A percentile compares a stretch with the other conserved stretches of the same genome.
Conservation (phyloP, 2,797 vertebrate genomes). For the Orientallactaga sibirica region DNA sequence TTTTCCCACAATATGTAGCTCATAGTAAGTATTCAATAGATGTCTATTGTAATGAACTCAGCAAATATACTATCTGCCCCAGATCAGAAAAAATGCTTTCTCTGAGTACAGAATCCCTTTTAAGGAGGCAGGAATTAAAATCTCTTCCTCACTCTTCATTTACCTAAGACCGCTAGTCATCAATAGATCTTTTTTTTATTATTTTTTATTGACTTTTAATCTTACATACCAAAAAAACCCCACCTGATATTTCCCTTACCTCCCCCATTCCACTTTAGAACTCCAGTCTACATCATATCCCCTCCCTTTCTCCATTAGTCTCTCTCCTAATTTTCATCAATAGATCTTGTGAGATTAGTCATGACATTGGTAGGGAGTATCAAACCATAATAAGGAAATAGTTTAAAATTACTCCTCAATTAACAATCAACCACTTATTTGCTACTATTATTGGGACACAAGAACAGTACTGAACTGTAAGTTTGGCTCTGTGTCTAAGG, state of each 20-base stretch:
- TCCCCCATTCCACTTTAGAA: too few species aligned
- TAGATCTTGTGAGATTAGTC: background rate
- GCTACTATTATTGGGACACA: background rate
- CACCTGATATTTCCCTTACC: too few species aligned
- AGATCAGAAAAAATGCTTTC: background rate
- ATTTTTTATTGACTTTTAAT: too few species aligned
- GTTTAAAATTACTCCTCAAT: slow-evolving; percentile 39
- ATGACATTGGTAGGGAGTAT: background rate
- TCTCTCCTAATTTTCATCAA: too few species aligned
- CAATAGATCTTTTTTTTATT: background rate
- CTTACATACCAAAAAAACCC: too few species aligned
- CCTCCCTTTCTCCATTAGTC: too few species aligned
- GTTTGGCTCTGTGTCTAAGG: background rate
- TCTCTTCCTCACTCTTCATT: background rate
- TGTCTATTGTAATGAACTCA: slow-evolving; percentile 1
- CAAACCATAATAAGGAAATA: slow-evolving; percentile 38
- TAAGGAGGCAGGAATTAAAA: background rate
- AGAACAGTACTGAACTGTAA: background rate
- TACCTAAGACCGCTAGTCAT: slow-evolving; percentile 36
- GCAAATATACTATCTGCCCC: background rate
- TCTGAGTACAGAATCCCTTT: slow-evolving; percentile 47
- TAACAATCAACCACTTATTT: slow-evolving; percentile 14
- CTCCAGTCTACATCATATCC: too few species aligned
- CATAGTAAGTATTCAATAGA: slow-evolving; percentile 31
- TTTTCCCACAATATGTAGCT: slow-evolving; percentile 2